Conservation (phyloP, 2,888 invertebrate species). For the Endotricha flammealis region DNA sequence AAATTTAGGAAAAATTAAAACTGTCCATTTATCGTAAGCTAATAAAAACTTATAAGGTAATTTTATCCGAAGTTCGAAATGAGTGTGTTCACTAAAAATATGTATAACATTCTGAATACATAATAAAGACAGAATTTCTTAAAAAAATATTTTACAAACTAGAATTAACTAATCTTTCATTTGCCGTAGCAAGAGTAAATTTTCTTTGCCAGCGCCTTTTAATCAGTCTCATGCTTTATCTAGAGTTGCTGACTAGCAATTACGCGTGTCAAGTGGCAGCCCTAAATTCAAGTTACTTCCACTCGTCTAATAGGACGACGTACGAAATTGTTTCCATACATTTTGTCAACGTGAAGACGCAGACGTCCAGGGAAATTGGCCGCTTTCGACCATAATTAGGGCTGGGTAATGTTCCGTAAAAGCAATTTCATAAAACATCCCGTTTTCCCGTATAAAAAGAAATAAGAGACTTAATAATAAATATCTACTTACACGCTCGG, state of each 20-base stretch:
- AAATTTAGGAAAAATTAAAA: too few relatives aligned
- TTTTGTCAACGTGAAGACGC: slow-evolving; percentile 70
- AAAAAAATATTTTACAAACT: too few relatives aligned
- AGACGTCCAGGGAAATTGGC: slow-evolving; percentile 68
- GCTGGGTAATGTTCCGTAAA: slow-evolving; percentile 71
- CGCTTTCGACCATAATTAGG: slow-evolving; percentile 61
- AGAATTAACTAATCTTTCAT: too few relatives aligned
- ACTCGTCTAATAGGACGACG: slow-evolving; percentile 52
- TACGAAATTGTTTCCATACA: slow-evolving; percentile 61
- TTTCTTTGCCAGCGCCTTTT: too few relatives aligned
- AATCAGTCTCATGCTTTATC: slow-evolving; percentile 4
- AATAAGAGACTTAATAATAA: slow-evolving; percentile 71
- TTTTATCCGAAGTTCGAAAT: too few relatives aligned
- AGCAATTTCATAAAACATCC: slow-evolving; percentile 76
- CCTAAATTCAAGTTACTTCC: slow-evolving; percentile 53
- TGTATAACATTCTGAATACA: too few relatives aligned
- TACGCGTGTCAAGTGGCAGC: slow-evolving; percentile 14
- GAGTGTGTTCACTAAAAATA: too few relatives aligned
- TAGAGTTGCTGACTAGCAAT: slow-evolving; percentile 5
- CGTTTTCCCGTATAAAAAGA: slow-evolving; percentile 62
- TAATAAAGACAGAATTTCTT: too few relatives aligned
- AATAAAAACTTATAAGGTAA: too few relatives aligned
- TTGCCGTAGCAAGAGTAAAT: too few relatives aligned
- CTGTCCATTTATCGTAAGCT: too few relatives aligned
- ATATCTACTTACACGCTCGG: slow-evolving; percentile 60